Percentiles rank a stretch among this genome's conserved stretches.
Conservation (phyloP, 2,888 invertebrate species). For the Platycheirus albimanus region DNA sequence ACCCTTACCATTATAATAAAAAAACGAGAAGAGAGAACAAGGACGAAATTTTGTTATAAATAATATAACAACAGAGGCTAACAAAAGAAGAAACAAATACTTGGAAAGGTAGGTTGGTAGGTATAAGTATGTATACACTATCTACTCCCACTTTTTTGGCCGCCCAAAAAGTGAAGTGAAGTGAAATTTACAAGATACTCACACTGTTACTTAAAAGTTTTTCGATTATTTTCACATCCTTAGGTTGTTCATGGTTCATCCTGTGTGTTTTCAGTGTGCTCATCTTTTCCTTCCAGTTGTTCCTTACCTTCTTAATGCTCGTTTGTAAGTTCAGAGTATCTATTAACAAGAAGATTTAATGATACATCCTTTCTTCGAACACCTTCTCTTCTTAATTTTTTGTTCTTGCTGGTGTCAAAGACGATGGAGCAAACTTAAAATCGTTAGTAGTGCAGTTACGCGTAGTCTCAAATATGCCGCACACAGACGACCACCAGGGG, state of each 20-base stretch:
- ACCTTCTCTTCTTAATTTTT: slow-evolving; percentile 32
- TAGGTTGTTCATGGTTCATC: slow-evolving; percentile 49
- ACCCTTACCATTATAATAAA: slow-evolving; percentile 36
- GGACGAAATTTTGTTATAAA: slow-evolving; percentile 14
- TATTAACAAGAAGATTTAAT: slow-evolving; percentile 72
- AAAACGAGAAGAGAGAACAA: slow-evolving; percentile 5
- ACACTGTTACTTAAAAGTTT: slow-evolving; percentile 62
- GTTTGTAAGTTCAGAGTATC: slow-evolving; percentile 58
- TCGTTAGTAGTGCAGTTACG: slow-evolving; percentile 44
- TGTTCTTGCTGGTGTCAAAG: slow-evolving; percentile 3
- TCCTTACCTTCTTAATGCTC: slow-evolving; percentile 4
- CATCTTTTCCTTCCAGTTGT: background rate
- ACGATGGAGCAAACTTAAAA: slow-evolving; percentile 41
- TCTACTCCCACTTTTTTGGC: background rate
- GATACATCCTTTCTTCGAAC: slow-evolving; percentile 65
- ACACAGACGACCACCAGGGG: too few relatives aligned
- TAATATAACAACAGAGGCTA: slow-evolving; percentile 16
- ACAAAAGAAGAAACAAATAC: slow-evolving; percentile 15
- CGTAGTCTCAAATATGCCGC: slow-evolving; percentile 35
- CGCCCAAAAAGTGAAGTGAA: slow-evolving; percentile 36
- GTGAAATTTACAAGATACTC: slow-evolving; percentile 59
- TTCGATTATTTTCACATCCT: slow-evolving; percentile 72
- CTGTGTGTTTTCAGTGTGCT: slow-evolving; percentile 34
- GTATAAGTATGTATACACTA: background rate
- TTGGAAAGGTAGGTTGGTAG: background rate